These are phyloP conservation scores for Diogma glabrata DNA, from an alignment of 2,888 invertebrate species.

Conservation along the genomic window DNA sequence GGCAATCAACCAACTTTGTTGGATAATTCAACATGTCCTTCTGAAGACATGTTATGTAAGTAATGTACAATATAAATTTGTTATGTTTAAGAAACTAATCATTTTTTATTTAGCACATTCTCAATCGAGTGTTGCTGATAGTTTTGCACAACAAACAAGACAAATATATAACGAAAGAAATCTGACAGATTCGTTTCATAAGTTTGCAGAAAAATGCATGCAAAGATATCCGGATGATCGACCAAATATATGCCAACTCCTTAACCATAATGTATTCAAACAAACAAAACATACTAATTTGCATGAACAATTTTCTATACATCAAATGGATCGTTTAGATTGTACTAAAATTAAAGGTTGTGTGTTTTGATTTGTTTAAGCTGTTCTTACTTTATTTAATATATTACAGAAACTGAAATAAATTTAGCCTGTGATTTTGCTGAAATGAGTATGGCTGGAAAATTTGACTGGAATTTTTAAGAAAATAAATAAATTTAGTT, in stretches of 20 bases:
- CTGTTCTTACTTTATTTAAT: background rate
- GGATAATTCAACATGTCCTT: slow-evolving; percentile 59
- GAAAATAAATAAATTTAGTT: background rate
- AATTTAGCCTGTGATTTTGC: slow-evolving; percentile 6
- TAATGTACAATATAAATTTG: slow-evolving; percentile 36
- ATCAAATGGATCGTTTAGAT: slow-evolving; percentile 26
- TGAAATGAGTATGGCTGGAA: slow-evolving; percentile 10
- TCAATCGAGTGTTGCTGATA: slow-evolving; percentile 30
- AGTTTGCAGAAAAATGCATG: slow-evolving; percentile 60
- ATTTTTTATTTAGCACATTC: no score
- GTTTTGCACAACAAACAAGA: slow-evolving; percentile 29
- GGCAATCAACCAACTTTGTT: slow-evolving; percentile 65
- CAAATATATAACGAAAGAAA: slow-evolving; percentile 45
- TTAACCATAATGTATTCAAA: slow-evolving; percentile 67
- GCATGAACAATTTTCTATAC: slow-evolving; percentile 29
- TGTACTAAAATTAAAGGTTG: slow-evolving; percentile 26
- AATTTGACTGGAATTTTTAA: slow-evolving; percentile 10
- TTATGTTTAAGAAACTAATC: no score
- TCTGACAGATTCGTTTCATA: slow-evolving; percentile 67
- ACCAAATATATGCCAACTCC: slow-evolving; percentile 55
- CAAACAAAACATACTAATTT: slow-evolving; percentile 38
- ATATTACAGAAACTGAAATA: background rate
- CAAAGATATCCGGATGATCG: slow-evolving; percentile 56
- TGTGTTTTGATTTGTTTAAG: background rate
- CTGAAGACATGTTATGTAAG: slow-evolving; percentile 34